Evolutionary conservation across 1,140 invertebrate species (phyloP).

Genomic region (Atta texana): DNA sequence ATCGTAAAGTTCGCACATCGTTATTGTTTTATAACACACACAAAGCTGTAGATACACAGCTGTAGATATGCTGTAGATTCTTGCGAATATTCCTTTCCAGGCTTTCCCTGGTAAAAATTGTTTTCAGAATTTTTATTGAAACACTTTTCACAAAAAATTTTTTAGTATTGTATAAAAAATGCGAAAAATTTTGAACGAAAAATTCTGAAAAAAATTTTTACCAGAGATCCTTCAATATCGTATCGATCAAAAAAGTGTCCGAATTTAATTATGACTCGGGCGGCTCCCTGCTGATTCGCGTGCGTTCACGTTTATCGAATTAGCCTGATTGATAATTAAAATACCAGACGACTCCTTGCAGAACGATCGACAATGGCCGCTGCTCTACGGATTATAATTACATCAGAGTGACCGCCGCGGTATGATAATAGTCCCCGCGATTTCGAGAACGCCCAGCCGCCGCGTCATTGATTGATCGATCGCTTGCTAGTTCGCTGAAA

Average conservation of each 20-base stretch:
- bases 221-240: background rate
- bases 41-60: background rate
- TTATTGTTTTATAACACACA: background rate
- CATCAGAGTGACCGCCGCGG: constrained; percentile 52
- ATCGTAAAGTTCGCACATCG: constrained; percentile 13
- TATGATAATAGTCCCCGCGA: constrained; percentile 67
- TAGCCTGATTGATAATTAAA: constrained; percentile 64
- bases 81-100: background rate
- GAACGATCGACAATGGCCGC: constrained; percentile 46
- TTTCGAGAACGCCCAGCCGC: constrained; percentile 39
- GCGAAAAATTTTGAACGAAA: no score
- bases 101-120: no score
- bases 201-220: background rate
- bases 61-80: background rate
- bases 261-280: constrained; percentile 25
- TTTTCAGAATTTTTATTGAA: no score
- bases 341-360: constrained; percentile 41
- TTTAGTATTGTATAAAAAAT: no score
- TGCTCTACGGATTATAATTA: constrained; percentile 44
- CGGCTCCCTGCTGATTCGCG: constrained; percentile 41
- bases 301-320: constrained; percentile 23
- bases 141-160: no score
- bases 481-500: background rate
- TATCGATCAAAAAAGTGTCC: constrained; percentile 4
- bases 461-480: constrained; percentile 26